phyloP scores from a whole-genome alignment of 2,113 vertebrate species.

The Litocranius walleri region DNA sequence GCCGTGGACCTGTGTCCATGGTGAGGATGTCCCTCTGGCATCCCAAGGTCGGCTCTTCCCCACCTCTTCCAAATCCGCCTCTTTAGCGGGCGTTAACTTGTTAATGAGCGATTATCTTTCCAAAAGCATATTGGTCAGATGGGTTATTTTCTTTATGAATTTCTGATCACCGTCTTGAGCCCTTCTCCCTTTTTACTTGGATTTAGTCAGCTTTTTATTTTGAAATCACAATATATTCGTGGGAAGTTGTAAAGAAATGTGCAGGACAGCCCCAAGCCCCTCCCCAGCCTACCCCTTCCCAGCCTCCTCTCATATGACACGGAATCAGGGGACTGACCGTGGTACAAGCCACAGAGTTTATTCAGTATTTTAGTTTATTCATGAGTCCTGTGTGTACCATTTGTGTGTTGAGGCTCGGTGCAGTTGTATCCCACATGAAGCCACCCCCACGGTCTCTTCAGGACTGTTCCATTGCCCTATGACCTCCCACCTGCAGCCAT shows the following conservation, averaged over 20 bases:
- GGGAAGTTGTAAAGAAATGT: not conserved
- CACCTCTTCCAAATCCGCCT: not conserved
- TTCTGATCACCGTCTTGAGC: not conserved
- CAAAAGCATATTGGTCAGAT: accelerated
- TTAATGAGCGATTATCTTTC: not conserved
- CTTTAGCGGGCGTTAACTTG: accelerated
- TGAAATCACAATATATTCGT: not conserved
- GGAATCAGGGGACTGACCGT: not conserved
- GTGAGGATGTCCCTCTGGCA: accelerated
- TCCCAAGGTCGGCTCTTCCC: not conserved
- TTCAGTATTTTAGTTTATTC: not conserved
- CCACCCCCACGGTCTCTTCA: too few relatives aligned
- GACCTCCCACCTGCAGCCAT: not conserved
- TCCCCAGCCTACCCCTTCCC: accelerated
- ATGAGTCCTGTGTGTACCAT: accelerated
- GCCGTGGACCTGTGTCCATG: accelerated
- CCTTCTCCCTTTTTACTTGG: accelerated
- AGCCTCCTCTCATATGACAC: accelerated
- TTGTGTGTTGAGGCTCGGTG: accelerated
- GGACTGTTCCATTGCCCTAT: not conserved
- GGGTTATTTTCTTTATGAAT: not conserved
- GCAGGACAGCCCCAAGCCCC: too few relatives aligned
- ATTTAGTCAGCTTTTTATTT: not conserved
- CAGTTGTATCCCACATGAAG: not conserved
- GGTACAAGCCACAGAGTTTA: accelerated